phyloP scores from a whole-genome alignment of 2,888 invertebrate genomes.

The Eueremaeus valkanovi region DNA sequence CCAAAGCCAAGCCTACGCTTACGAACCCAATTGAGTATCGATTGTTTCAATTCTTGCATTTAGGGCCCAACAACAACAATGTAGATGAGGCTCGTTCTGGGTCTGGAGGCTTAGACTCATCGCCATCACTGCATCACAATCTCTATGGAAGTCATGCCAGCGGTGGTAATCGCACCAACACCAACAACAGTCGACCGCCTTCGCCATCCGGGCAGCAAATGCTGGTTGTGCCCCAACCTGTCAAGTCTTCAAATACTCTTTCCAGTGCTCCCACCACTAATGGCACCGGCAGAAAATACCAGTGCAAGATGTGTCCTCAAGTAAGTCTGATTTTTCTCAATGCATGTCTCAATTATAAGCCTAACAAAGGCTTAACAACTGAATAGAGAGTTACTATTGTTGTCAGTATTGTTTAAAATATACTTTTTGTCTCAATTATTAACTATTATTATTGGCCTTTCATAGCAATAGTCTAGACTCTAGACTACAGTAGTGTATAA shows the following conservation, averaged over 20 bases:
- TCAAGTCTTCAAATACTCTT: constrained; percentile 62
- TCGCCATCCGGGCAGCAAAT: constrained; percentile 57
- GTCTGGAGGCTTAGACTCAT: constrained; percentile 45
- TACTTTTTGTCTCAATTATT: neutral
- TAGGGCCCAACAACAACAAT: constrained; percentile 43
- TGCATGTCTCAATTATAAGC: neutral
- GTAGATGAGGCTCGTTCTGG: constrained; percentile 44
- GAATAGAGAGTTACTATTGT: no score
- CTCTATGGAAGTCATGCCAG: constrained; percentile 47
- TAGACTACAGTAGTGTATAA: no score
- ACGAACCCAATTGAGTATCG: no score
- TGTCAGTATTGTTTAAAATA: neutral
- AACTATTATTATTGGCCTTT: no score
- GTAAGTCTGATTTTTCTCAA: constrained; percentile 56
- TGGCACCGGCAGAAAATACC: constrained; percentile 69
- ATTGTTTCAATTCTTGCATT: neutral
- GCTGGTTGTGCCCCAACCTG: constrained; percentile 82
- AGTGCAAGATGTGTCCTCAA: constrained; percentile 96
- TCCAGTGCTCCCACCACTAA: constrained; percentile 50
- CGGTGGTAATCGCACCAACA: constrained; percentile 48
- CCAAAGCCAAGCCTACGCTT: neutral
- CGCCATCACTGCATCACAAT: constrained; percentile 45
- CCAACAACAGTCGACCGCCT: constrained; percentile 56
- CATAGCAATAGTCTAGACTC: no score
- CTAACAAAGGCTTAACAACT: no score